Percentiles rank a stretch among this genome's conserved stretches.
Evolutionary conservation across 1,140 invertebrate species (phyloP).

Genomic region (Drosophila kepulauana): DNA sequence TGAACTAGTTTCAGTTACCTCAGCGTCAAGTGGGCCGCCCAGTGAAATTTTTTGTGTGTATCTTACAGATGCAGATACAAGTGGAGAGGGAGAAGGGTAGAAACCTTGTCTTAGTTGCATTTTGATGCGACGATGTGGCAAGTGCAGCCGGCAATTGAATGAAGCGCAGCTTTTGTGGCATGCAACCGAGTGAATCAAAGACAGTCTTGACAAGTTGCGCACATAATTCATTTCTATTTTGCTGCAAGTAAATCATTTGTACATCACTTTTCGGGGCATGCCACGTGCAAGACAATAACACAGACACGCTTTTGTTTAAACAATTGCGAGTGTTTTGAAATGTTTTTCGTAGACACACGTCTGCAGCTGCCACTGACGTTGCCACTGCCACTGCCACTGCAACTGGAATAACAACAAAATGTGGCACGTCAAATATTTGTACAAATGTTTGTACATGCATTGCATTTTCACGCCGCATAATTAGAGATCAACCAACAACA

Average conservation of each 20-base stretch:
- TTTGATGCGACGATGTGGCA: constrained; percentile 15
- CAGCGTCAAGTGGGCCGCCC: constrained; percentile 26
- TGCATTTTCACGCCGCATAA: constrained; percentile 82
- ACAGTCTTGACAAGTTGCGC: too few species aligned
- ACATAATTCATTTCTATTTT: too few species aligned
- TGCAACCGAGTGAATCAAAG: not conserved
- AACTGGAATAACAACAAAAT: constrained; percentile 15
- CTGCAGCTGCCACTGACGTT: not conserved
- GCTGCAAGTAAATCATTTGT: not conserved
- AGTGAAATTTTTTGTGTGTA: constrained; percentile 26
- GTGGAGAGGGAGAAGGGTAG: constrained; percentile 1
- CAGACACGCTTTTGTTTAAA: constrained; percentile 57
- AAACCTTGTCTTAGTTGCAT: constrained; percentile 56
- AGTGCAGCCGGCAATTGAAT: not conserved
- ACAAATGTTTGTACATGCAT: constrained; percentile 74
- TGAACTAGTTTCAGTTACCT: constrained; percentile 65
- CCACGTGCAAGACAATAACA: not conserved
- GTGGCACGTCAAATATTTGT: constrained; percentile 63
- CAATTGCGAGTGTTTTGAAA: constrained; percentile 47
- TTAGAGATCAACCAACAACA: constrained; percentile 47
- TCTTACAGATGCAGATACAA: constrained; percentile 32
- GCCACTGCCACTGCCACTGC: constrained; percentile 45
- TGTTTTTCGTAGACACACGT: constrained; percentile 68
- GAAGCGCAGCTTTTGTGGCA: not conserved
- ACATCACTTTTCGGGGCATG: not conserved